Base-by-base conservation (phyloP, 2,113 vertebrate genomes). In the Oreotrochilus melanogaster region DNA sequence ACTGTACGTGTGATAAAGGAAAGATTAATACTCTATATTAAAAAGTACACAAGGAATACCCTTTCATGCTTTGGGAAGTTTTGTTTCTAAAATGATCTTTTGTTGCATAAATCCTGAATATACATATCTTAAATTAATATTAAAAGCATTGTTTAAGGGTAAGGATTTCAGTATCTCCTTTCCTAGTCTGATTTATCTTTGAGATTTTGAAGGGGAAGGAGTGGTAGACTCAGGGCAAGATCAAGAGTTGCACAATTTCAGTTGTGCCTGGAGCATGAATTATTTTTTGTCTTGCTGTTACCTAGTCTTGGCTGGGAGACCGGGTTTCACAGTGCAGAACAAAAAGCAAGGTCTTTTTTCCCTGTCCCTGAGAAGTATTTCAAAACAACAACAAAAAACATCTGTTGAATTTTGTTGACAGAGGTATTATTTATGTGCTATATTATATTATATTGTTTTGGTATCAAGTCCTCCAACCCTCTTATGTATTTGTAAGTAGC, bases 351-450 rank as follows among this genome's bases (percentile, higher is more conserved):
- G 3, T 8, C 11, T 23, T 35, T 72, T 50, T 37, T 30, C 6
- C 13, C 60, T 47, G 18, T 39, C 17, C 30, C 14, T 25, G 9
- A 45, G 42, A 85, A 85, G 37, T 30, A 50, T 24, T 50, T 75
- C 33, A 25, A 43, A 54, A n/a, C 1, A 6, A 10, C 39, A 39
- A 39, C 9, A 39, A 39, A 39, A 53, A 78, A 74, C n/a, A 45
- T 92, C 22, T 58, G 30, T 14, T 67, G 22, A 42, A 18, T 82
- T 86, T 70, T 78, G 11, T 56, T 64, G 22, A 23, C n/a, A 11
- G 1, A 21, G 18, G 9, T 60, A 18, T 22, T 67, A 39, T 42
- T 58, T 13, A 27, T 1, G 9, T 28, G 18, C 17, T 19, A 0
- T 25, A 10, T 88, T 78, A 37, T 37, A 25, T 15, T 28, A 18